phyloP scores from a whole-genome alignment of 2,113 vertebrate species.

The Grammomys surdaster region DNA sequence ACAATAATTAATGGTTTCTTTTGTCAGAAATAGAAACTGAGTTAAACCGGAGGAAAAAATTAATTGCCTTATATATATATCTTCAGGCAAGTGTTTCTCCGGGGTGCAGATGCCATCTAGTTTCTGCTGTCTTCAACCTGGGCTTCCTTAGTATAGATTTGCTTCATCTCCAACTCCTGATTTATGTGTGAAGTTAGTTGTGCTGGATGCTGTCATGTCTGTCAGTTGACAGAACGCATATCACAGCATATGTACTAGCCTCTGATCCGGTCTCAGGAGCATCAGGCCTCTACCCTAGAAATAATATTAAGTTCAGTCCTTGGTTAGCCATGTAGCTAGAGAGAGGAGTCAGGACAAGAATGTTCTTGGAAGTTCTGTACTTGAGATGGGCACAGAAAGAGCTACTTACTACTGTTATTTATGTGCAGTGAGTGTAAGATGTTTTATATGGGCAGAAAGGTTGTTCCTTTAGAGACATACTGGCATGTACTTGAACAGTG shows the following conservation, averaged over 20 bases:
- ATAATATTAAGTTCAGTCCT: background rate
- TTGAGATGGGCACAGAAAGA: constrained; percentile 35
- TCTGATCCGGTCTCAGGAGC: background rate
- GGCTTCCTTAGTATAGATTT: background rate
- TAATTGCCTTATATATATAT: constrained; percentile 17
- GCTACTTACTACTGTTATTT: background rate
- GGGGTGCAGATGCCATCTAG: background rate
- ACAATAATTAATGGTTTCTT: constrained; percentile 33
- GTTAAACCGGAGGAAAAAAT: constrained; percentile 25
- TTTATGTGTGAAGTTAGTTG: background rate
- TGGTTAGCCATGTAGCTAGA: background rate
- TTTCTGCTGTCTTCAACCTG: background rate
- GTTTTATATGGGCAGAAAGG: background rate
- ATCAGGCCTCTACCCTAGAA: background rate
- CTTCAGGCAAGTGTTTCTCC: background rate
- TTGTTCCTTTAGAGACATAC: background rate
- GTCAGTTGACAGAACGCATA: background rate
- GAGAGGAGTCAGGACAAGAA: background rate
- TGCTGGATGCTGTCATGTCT: background rate
- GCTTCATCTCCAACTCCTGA: background rate
- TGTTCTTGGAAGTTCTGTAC: background rate
- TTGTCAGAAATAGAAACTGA: constrained; percentile 54
- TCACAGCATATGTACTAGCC: background rate
- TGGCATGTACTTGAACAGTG: background rate
- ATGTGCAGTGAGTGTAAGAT: background rate